These are phyloP conservation scores for Phaethornis superciliosus DNA, from an alignment of 2,113 vertebrate genomes.

Conservation along the genomic window DNA sequence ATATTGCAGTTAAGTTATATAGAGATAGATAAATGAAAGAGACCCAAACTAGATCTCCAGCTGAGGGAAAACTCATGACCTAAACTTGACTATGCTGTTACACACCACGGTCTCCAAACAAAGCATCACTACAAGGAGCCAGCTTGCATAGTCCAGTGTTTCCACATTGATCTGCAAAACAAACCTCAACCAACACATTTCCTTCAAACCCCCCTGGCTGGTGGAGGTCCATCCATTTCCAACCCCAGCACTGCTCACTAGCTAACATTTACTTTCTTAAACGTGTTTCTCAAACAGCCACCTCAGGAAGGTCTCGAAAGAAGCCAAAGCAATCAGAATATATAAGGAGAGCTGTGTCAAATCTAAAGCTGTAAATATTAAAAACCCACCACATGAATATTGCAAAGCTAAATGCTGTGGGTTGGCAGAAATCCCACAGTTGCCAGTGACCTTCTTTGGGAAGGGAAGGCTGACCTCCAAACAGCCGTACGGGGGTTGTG, in stretches of 20 bases:
- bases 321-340: constrained; percentile 64
- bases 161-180: neutral
- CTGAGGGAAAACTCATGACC: neutral
- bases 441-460: constrained; percentile 49
- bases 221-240: neutral
- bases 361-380: constrained; percentile 67
- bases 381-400: constrained; percentile 54
- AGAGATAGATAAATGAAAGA: neutral
- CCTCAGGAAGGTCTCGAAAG: constrained; percentile 41
- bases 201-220: neutral
- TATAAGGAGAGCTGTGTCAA: constrained; percentile 29
- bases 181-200: neutral
- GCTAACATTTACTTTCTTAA: constrained; percentile 47
- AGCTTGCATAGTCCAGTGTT: fast-evolving
- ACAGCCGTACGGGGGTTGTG: neutral
- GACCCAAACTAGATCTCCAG: neutral
- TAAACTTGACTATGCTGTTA: fast-evolving
- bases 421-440: constrained; percentile 47
- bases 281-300: neutral
- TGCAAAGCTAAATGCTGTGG: constrained; percentile 57
- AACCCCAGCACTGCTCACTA: neutral
- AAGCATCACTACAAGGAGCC: fast-evolving
- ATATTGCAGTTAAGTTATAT: neutral
- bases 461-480: constrained; percentile 48
- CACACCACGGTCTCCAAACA: fast-evolving